These are phyloP conservation scores for Parazoanthus darwini DNA, from an alignment of 92 coral and sea anemone genomes.

Conservation along the genomic window DNA sequence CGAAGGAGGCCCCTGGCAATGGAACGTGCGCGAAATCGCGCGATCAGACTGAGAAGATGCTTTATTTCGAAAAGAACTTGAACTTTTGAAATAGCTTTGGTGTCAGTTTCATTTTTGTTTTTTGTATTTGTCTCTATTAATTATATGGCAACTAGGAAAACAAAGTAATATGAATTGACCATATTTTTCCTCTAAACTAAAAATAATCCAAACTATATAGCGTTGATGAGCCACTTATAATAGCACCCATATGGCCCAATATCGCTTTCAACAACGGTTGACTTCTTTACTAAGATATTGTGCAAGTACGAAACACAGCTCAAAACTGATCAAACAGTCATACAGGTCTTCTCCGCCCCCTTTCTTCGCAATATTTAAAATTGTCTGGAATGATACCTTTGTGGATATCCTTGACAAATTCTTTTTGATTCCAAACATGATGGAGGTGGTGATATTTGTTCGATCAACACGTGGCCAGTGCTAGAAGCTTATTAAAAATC, in stretches of 20 bases:
- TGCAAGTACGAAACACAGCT: not conserved
- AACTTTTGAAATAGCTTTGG: not conserved
- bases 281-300: slow-evolving; percentile 19
- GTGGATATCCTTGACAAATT: slow-evolving; percentile 5
- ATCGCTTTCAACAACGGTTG: slow-evolving; percentile 37
- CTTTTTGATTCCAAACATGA: slow-evolving; percentile 1
- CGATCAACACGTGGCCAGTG: slow-evolving; percentile 27
- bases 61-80: not conserved
- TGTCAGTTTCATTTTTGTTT: slow-evolving; percentile 15
- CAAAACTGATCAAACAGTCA: slow-evolving; percentile 30
- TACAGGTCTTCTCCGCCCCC: slow-evolving; percentile 34
- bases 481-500: not conserved
- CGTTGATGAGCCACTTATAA: slow-evolving; percentile 19
- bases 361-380: not conserved
- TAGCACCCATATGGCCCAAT: slow-evolving; percentile 15
- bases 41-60: not conserved
- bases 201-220: slow-evolving; percentile 26
- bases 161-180: slow-evolving; percentile 12
- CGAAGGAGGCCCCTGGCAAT: not conserved
- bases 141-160: slow-evolving; percentile 14
- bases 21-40: slow-evolving; percentile 34
- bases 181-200: not conserved
- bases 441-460: not conserved
- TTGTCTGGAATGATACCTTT: not conserved
- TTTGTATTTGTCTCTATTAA: not conserved